A percentile compares a stretch with the other conserved stretches of the same genome.
These are phyloP conservation scores for Drosophila asahinai DNA, from an alignment of 1,140 invertebrate species.

Conservation along the genomic window DNA sequence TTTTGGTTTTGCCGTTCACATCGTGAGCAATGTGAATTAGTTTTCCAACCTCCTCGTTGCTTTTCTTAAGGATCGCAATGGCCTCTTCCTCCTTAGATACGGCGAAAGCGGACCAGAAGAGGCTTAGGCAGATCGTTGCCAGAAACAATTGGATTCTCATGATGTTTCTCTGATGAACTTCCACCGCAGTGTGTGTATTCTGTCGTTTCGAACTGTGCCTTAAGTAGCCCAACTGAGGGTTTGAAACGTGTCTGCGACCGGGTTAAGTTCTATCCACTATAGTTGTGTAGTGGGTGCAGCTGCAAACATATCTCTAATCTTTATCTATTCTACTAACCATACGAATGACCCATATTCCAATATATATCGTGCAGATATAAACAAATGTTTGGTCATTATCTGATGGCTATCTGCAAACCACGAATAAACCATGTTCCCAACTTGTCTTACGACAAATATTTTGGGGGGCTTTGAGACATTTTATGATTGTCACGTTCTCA, in stretches of 20 bases:
- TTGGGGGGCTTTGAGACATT: background rate
- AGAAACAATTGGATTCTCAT: slow-evolving; percentile 27
- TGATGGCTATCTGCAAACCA: background rate
- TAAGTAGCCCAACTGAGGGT: slow-evolving; percentile 33
- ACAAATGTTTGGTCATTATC: slow-evolving; percentile 6
- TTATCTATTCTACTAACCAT: background rate
- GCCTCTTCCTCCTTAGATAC: slow-evolving; percentile 5
- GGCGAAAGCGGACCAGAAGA: slow-evolving; percentile 3
- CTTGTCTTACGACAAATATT: slow-evolving; percentile 4
- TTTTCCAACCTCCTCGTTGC: slow-evolving; percentile 5
- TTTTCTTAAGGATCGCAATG: slow-evolving; percentile 16
- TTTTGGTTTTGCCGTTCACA: slow-evolving; percentile 41
- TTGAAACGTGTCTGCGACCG: slow-evolving; percentile 16
- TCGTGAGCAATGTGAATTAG: slow-evolving; percentile 9
- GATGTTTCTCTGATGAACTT: slow-evolving; percentile 17
- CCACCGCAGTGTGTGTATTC: slow-evolving; percentile 4
- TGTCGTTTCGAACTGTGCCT: background rate
- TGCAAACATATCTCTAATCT: slow-evolving; percentile 26
- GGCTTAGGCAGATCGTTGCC: slow-evolving; percentile 18
- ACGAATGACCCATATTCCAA: background rate
- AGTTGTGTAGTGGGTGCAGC: slow-evolving; percentile 12
- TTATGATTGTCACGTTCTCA: slow-evolving; percentile 30
- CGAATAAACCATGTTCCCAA: slow-evolving; percentile 6
- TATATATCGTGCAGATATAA: background rate
- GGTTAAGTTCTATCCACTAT: slow-evolving; percentile 27